A percentile compares a stretch with the other conserved stretches of the same genome.
These are phyloP conservation scores for Leuctra nigra DNA, from an alignment of 2,888 invertebrate species.

Conservation along the genomic window DNA sequence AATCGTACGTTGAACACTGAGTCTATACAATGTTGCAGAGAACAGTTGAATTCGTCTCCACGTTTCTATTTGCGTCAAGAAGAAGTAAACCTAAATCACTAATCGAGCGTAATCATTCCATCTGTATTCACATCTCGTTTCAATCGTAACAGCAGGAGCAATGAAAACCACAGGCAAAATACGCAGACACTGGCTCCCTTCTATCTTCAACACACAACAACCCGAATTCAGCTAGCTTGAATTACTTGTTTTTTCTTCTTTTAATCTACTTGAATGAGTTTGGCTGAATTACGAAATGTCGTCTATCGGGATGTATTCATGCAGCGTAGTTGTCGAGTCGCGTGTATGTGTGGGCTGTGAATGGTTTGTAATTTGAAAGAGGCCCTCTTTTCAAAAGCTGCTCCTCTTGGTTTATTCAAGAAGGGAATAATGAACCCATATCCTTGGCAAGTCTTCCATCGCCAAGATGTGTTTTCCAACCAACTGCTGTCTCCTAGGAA, in stretches of 20 bases:
- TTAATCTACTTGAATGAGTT: conserved; percentile 12
- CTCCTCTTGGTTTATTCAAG: background rate
- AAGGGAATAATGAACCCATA: conserved; percentile 11
- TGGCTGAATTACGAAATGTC: conserved; percentile 3
- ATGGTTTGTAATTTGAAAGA: background rate
- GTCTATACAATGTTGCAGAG: too few relatives aligned
- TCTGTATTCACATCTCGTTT: conserved; percentile 14
- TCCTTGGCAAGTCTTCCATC: too few relatives aligned
- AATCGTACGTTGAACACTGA: too few relatives aligned
- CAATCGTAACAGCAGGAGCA: background rate
- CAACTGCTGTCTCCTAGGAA: background rate
- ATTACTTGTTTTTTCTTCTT: conserved; percentile 18
- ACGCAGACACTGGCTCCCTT: background rate
- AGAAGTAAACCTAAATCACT: conserved; percentile 14
- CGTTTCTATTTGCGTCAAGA: conserved; percentile 5
- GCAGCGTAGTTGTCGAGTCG: background rate
- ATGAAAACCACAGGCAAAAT: conserved; percentile 6
- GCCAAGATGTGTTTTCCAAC: too few relatives aligned
- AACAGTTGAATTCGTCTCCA: background rate
- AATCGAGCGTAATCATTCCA: conserved; percentile 15
- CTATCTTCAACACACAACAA: background rate
- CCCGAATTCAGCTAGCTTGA: background rate
- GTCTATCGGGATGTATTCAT: background rate
- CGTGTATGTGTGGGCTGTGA: background rate
- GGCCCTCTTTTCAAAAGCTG: background rate